Conservation (phyloP, 2,888 invertebrate genomes). For the Andrena bicolor region DNA sequence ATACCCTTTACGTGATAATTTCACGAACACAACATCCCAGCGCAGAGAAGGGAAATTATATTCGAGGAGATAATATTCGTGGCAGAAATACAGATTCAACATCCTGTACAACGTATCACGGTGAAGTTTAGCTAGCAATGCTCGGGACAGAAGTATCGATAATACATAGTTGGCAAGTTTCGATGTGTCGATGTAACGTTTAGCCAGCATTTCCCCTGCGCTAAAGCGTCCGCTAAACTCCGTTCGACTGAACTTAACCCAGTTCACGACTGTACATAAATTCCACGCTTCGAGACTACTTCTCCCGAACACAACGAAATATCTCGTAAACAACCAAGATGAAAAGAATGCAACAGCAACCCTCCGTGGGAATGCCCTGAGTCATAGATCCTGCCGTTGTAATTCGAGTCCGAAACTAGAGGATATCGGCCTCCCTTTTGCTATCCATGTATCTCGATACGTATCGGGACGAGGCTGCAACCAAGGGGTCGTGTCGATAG, state of each 20-base stretch:
- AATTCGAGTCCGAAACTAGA: constrained; percentile 63
- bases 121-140: not conserved
- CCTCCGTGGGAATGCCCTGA: constrained; percentile 59
- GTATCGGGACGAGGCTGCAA: constrained; percentile 27
- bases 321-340: constrained; percentile 36
- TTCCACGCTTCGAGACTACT: constrained; percentile 17
- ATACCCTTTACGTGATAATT: too few relatives aligned
- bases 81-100: not conserved
- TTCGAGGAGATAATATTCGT: not conserved
- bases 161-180: constrained; percentile 34
- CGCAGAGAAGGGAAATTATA: not conserved
- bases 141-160: constrained; percentile 7
- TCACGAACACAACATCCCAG: not conserved
- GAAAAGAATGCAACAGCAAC: constrained; percentile 37
- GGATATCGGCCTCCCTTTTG: constrained; percentile 41
- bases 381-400: constrained; percentile 57
- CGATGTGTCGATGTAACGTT: constrained; percentile 32
- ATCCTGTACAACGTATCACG: not conserved
- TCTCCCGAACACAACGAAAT: constrained; percentile 11
- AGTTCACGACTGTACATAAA: constrained; percentile 40
- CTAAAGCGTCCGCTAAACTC: constrained; percentile 24
- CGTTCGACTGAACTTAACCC: constrained; percentile 53
- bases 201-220: constrained; percentile 13
- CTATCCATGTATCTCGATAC: constrained; percentile 43
- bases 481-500: constrained; percentile 19